Evolutionary conservation across 1,140 invertebrate genomes (phyloP).

Genomic region (Neotoxoptera formosana): DNA sequence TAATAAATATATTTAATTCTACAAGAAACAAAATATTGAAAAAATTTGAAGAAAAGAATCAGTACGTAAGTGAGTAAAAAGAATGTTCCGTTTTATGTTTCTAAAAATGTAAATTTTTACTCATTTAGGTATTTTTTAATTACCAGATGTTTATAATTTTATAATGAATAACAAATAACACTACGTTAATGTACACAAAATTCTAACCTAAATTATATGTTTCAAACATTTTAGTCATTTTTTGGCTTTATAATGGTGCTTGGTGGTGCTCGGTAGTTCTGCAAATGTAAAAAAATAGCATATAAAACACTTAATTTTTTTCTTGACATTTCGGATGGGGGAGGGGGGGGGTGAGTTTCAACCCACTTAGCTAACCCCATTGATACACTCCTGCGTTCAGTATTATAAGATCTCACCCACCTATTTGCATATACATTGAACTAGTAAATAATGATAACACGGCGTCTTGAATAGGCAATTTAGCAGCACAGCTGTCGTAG

Average conservation of each 20-base stretch:
- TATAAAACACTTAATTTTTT: neutral
- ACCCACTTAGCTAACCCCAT: neutral
- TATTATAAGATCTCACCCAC: neutral
- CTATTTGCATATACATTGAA: neutral
- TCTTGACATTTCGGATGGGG: neutral
- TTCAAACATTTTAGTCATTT: neutral
- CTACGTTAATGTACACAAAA: rapidly evolving
- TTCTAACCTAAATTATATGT: neutral
- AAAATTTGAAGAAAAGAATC: neutral
- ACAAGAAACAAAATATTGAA: neutral
- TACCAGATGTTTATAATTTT: neutral
- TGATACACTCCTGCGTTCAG: neutral
- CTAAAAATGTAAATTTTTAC: neutral
- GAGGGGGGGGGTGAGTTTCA: neutral
- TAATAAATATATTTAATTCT: neutral
- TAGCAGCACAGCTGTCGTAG: neutral
- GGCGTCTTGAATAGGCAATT: neutral
- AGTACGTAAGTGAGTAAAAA: neutral
- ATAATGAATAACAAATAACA: neutral
- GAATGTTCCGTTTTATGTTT: neutral
- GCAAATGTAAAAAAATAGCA: neutral
- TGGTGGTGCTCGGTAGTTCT: neutral
- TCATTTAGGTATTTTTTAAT: neutral
- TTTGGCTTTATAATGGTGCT: neutral
- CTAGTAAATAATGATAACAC: neutral